These are phyloP conservation scores for Lethrus apterus DNA, from an alignment of 1,140 invertebrate genomes.

Conservation along the genomic window DNA sequence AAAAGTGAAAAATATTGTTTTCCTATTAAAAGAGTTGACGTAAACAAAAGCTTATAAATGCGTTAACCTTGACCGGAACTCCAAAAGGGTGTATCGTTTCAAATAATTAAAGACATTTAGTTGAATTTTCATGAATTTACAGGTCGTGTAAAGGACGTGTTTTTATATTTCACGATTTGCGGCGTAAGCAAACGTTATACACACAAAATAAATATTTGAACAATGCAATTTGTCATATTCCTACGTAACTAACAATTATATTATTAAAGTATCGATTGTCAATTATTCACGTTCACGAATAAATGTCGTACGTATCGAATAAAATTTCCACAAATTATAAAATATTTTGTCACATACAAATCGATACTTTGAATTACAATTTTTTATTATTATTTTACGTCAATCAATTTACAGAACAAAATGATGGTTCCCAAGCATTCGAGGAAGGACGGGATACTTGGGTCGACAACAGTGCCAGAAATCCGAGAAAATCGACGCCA, in stretches of 20 bases:
- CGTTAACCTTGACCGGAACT: too few relatives aligned
- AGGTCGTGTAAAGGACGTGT: too few relatives aligned
- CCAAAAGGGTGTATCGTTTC: too few relatives aligned
- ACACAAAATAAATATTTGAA: too few relatives aligned
- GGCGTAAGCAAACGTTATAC: too few relatives aligned
- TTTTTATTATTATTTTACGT: slow-evolving; percentile 20
- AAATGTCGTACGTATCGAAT: neutral
- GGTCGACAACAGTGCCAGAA: slow-evolving; percentile 40
- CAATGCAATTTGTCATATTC: neutral
- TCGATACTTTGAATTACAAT: neutral
- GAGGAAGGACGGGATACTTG: slow-evolving; percentile 51
- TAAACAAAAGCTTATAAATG: too few relatives aligned
- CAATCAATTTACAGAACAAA: slow-evolving; percentile 66
- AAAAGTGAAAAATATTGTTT: too few relatives aligned
- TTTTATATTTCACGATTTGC: too few relatives aligned
- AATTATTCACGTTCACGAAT: neutral
- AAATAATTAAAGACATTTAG: too few relatives aligned
- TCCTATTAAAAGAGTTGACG: too few relatives aligned
- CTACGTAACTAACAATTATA: neutral
- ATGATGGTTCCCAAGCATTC: slow-evolving; percentile 62
- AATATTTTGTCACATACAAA: neutral
- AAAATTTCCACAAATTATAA: neutral
- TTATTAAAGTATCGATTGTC: neutral
- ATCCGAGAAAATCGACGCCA: slow-evolving; percentile 50
- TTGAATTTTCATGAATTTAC: too few relatives aligned